Percentiles rank a stretch among this genome's conserved stretches.
Evolutionary conservation across 2,113 vertebrate genomes (phyloP).

Genomic region (Entomyzon cyanotis): DNA sequence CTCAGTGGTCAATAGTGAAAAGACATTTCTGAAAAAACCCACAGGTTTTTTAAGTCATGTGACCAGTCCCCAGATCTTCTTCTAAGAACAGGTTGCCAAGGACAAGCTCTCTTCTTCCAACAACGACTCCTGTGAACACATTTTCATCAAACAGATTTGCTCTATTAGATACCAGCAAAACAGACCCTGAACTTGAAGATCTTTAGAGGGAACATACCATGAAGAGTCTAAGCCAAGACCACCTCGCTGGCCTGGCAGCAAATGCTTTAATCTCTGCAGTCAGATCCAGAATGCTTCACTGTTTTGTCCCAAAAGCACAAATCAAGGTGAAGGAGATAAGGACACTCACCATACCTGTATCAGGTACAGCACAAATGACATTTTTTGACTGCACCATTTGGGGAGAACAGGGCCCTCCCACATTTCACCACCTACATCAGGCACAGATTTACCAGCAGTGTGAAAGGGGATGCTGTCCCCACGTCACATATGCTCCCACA

Average conservation of each 20-base stretch:
- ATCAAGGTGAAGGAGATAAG: background rate
- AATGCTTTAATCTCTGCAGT: background rate
- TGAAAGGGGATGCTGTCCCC: background rate
- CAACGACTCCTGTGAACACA: background rate
- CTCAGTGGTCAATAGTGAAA: background rate
- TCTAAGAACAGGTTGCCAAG: background rate
- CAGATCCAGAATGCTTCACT: background rate
- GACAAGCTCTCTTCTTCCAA: background rate
- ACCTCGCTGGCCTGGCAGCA: background rate
- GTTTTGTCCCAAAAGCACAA: background rate
- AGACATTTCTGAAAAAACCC: background rate
- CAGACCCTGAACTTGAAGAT: background rate
- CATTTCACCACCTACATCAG: background rate
- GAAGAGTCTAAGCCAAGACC: background rate
- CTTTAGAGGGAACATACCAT: background rate
- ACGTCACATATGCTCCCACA: background rate
- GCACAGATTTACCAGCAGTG: accelerated
- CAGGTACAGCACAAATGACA: background rate
- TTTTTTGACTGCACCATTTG: background rate
- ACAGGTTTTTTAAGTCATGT: background rate
- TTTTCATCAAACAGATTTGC: background rate
- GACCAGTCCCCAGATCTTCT: background rate
- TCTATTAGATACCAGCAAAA: background rate
- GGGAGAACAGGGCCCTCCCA: background rate
- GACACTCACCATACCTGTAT: background rate